These are phyloP conservation scores for Andrena chrysosceles DNA, from an alignment of 2,888 invertebrate genomes.

Conservation along the genomic window DNA sequence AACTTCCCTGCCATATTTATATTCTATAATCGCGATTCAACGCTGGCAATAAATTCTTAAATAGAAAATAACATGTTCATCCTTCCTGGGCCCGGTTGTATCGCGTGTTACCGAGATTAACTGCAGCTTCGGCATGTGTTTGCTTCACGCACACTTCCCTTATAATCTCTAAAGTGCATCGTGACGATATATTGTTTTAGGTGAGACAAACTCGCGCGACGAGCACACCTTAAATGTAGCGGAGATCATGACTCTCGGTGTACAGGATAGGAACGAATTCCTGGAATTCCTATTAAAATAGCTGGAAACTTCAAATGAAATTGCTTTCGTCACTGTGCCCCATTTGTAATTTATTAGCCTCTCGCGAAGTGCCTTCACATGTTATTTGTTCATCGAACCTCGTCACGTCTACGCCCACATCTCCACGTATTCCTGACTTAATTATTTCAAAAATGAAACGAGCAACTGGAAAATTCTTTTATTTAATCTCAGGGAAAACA, in stretches of 20 bases:
- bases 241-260: conserved; percentile 32
- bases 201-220: conserved; percentile 13
- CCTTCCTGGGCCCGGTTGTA: neutral
- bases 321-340: conserved; percentile 54
- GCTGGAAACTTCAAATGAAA: conserved; percentile 58
- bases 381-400: conserved; percentile 7
- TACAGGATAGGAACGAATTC: conserved; percentile 47
- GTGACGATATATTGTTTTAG: conserved; percentile 54
- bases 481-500: neutral
- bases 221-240: conserved; percentile 44
- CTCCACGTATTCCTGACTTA: neutral
- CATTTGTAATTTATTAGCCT: conserved; percentile 41
- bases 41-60: conserved; percentile 33
- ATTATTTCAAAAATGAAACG: neutral
- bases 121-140: conserved; percentile 41
- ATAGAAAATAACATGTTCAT: conserved; percentile 40
- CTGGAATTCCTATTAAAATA: conserved; percentile 60
- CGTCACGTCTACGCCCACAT: neutral
- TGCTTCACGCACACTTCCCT: conserved; percentile 17
- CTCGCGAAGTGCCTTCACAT: neutral
- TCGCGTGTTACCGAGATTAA: conserved; percentile 47
- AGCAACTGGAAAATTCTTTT: neutral
- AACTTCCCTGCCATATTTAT: conserved; percentile 9
- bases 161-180: conserved; percentile 55
- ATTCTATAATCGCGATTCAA: conserved; percentile 3